Percentiles rank a stretch among this genome's conserved stretches.
Conservation (phyloP, 2,888 invertebrate genomes). For the Myathropa florea region DNA sequence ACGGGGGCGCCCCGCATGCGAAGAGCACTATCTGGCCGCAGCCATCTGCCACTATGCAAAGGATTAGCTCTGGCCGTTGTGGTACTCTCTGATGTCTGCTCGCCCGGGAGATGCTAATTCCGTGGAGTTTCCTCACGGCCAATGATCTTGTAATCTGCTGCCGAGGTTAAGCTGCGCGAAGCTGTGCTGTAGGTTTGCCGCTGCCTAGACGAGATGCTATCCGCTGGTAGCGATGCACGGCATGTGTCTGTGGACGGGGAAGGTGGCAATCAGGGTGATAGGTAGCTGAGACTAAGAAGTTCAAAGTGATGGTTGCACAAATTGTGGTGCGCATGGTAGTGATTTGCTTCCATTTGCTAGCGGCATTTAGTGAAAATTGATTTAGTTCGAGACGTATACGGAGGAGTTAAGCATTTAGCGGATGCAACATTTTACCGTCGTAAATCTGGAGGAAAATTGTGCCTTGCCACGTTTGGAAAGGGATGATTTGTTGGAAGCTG, state of each 20-base stretch:
- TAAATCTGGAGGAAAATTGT: not conserved
- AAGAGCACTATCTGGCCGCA: conserved; percentile 9
- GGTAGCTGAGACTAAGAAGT: conserved; percentile 38
- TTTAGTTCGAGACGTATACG: conserved; percentile 4
- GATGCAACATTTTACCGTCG: not conserved
- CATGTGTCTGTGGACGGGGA: conserved; percentile 8
- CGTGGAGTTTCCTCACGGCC: conserved; percentile 44
- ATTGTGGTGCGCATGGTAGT: conserved; percentile 39
- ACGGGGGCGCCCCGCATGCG: not conserved
- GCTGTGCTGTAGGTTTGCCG: conserved; percentile 32
- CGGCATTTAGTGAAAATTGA: conserved; percentile 29
- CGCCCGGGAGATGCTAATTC: conserved; percentile 38
- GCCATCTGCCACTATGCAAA: conserved; percentile 22
- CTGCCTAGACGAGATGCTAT: conserved; percentile 31
- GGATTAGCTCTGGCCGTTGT: conserved; percentile 39
- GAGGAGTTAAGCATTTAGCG: not conserved
- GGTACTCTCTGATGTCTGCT: conserved; percentile 37
- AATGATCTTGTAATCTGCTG: conserved; percentile 65
- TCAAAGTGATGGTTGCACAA: conserved; percentile 47
- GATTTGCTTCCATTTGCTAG: conserved; percentile 39
- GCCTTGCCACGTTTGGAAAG: not conserved
- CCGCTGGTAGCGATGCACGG: not conserved
- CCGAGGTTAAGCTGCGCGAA: conserved; percentile 35
- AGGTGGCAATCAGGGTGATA: conserved; percentile 49
- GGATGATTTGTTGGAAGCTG: not conserved